Base-by-base conservation (phyloP, 2,888 invertebrate species). In the Elegia similella region DNA sequence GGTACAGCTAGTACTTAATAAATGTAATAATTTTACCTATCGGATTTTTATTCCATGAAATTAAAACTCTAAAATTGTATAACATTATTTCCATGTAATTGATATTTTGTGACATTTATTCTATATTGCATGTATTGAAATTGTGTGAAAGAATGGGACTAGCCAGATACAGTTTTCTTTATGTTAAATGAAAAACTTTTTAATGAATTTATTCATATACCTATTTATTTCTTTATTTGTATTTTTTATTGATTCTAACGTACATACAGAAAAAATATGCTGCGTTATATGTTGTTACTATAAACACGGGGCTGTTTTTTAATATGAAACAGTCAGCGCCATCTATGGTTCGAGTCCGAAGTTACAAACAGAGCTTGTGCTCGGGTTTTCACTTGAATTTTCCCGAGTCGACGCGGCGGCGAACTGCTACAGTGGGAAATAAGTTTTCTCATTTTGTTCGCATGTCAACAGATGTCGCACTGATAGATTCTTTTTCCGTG, bases 321-420 rank as follows among this genome's bases (percentile, higher is more conserved):
- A 23, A 3, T 17, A 12, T 38, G 5, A 30, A 7, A 16, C 32
- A 10, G 38, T 29, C 47, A 61, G 52, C 64, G 64, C 64, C 64
- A 64, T 65, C 66, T 67, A 58, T 62, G 34, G 30, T 54, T 30
- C 23, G 13, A 15, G 13, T 2, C 13, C 16, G 43, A 43, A 54
- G 30, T 44, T 23, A 43, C 55, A 58, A 29, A 48, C 58, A 44
- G 43, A 38, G 43, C 16, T 55, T 59, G 59, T 59, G n/a, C 7
- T 43, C 30, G 44, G 43, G 43, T 54, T 54, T 54, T 43, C 53
- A 43, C 32, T 53, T 48, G 48, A 48, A 10, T 54, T 54, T 54
- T 43, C 53, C 10, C 53, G 29, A 54, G 53, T 23, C 7, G 10
- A 10, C 16, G 42, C 10, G 30, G 15, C 30, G 23, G 23, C 30